Conservation (phyloP, 2,888 invertebrate genomes). For the Drosophila flavopinicola region DNA sequence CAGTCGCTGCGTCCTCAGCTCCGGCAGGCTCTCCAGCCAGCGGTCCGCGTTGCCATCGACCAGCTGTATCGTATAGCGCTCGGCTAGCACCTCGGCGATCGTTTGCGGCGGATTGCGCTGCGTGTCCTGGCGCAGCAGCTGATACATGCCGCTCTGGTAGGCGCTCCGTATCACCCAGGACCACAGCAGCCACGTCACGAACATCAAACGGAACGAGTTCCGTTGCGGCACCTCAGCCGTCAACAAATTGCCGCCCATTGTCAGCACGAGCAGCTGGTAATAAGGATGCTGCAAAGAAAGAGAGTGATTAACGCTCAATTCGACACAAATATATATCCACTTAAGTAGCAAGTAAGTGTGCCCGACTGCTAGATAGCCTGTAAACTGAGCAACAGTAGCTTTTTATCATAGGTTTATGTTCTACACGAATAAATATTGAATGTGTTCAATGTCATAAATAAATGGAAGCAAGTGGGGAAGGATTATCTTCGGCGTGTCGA, state of each 20-base stretch:
- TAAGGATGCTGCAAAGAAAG: conserved; percentile 38
- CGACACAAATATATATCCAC: too few relatives aligned
- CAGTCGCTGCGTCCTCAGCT: conserved; percentile 50
- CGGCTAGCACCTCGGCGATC: conserved; percentile 62
- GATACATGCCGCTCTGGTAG: conserved; percentile 80
- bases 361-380: too few relatives aligned
- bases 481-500: too few relatives aligned
- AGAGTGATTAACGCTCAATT: neutral
- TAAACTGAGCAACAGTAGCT: too few relatives aligned
- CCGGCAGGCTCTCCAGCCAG: conserved; percentile 59
- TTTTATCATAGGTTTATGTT: too few relatives aligned
- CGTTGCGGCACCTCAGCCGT: conserved; percentile 52
- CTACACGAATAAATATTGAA: too few relatives aligned
- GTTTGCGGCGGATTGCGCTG: conserved; percentile 73
- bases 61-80: conserved; percentile 62
- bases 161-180: conserved; percentile 72
- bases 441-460: too few relatives aligned
- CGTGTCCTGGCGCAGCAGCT: conserved; percentile 68
- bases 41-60: conserved; percentile 55
- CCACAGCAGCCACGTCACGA: conserved; percentile 72
- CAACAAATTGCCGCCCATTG: conserved; percentile 55
- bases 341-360: too few relatives aligned
- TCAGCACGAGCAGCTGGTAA: conserved; percentile 60
- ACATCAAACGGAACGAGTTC: conserved; percentile 64
- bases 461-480: too few relatives aligned